Conservation (phyloP, 2,113 vertebrate genomes). For the Manacus vitellinus region DNA sequence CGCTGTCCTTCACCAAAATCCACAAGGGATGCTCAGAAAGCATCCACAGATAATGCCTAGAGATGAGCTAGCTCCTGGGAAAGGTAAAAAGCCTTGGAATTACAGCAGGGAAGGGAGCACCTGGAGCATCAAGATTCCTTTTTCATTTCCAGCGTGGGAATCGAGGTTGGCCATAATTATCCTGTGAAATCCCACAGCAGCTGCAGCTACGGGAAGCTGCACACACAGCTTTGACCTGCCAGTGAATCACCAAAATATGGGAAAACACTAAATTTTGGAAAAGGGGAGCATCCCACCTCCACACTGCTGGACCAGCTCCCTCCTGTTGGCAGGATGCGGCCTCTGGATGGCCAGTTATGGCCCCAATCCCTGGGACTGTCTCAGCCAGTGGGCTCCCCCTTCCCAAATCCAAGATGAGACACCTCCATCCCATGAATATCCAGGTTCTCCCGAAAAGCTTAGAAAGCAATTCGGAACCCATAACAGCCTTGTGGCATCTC, state of each 20-base stretch:
- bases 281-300: neutral
- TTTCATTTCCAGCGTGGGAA: neutral
- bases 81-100: neutral
- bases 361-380: accelerated
- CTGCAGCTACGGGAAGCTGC: no score
- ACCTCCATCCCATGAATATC: neutral
- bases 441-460: neutral
- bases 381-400: neutral
- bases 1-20: neutral
- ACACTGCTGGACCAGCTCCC: neutral
- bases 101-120: neutral
- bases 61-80: neutral
- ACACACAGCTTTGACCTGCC: neutral
- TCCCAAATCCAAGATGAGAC: neutral
- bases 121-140: neutral
- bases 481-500: no score
- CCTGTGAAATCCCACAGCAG: neutral
- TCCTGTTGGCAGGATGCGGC: neutral
- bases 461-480: neutral
- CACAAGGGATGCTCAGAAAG: neutral
- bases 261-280: neutral
- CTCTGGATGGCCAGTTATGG: neutral
- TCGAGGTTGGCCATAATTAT: neutral
- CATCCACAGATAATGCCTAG: neutral
- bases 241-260: neutral